Percentiles rank a stretch among this genome's conserved stretches.
Evolutionary conservation across 1,140 invertebrate genomes (phyloP).

Genomic region (Dendroctonus valens): DNA sequence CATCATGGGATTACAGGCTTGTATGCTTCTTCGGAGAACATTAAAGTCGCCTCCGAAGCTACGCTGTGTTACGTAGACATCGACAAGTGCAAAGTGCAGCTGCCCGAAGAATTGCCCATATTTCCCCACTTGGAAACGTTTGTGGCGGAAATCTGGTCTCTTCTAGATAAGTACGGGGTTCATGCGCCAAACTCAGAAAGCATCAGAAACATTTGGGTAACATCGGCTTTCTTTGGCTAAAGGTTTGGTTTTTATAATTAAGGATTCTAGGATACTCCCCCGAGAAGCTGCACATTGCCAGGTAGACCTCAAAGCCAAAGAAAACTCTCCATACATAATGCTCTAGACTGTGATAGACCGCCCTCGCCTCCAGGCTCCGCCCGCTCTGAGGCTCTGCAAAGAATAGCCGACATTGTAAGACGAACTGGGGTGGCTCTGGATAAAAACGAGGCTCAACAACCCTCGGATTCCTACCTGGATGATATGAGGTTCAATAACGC

Average conservation of each 20-base stretch:
- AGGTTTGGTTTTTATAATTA: constrained; percentile 12
- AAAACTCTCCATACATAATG: constrained; percentile 72
- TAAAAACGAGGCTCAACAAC: constrained; percentile 45
- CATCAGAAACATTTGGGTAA: constrained; percentile 43
- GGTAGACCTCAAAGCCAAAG: constrained; percentile 57
- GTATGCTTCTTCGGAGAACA: constrained; percentile 53
- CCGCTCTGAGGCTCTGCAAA: constrained; percentile 70
- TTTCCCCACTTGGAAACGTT: constrained; percentile 90
- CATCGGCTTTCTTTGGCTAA: not conserved
- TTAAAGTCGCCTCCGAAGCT: constrained; percentile 66
- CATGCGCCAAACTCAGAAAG: constrained; percentile 48
- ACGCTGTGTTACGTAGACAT: constrained; percentile 96
- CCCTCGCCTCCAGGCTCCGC: constrained; percentile 59
- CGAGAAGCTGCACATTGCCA: constrained; percentile 57
- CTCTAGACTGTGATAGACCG: constrained; percentile 66
- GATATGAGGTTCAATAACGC: constrained; percentile 90
- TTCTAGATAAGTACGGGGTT: constrained; percentile 74
- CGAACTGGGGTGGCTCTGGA: constrained; percentile 62
- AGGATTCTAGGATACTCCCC: constrained; percentile 54
- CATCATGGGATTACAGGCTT: constrained; percentile 51
- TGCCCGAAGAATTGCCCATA: constrained; percentile 91
- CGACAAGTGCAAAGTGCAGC: constrained; percentile 85
- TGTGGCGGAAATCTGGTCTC: constrained; percentile 77
- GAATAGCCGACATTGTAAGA: constrained; percentile 76
- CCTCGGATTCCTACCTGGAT: constrained; percentile 75